Evolutionary conservation across 2,113 vertebrate genomes (phyloP).

Genomic region (Podocnemis expansa): DNA sequence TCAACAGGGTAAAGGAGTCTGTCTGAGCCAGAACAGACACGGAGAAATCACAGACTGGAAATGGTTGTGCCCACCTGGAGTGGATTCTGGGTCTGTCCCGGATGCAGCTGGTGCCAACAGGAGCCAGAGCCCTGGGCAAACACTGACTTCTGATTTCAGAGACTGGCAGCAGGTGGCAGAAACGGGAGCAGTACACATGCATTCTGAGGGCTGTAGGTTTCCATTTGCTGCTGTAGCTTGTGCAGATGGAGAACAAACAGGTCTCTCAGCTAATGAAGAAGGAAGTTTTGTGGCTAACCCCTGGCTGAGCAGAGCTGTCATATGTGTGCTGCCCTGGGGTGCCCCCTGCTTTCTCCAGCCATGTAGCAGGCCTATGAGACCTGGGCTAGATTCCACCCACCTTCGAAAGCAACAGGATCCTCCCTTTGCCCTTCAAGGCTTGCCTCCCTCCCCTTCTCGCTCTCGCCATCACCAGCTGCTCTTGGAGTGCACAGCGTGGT

Average conservation of each 20-base stretch:
- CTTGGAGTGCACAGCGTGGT: not conserved
- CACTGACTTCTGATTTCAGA: not conserved
- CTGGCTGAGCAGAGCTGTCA: not conserved
- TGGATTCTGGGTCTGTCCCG: not conserved
- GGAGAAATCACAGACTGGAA: rapidly evolving
- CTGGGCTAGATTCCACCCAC: not conserved
- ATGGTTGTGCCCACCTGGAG: rapidly evolving
- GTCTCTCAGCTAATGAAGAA: not conserved
- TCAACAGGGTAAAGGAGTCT: not conserved
- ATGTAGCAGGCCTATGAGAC: not conserved
- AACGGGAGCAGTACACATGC: not conserved
- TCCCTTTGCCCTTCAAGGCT: not conserved
- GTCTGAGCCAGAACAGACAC: rapidly evolving
- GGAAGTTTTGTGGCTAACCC: rapidly evolving
- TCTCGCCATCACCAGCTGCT: not conserved
- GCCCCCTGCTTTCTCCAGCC: not conserved
- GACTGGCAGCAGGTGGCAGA: not conserved
- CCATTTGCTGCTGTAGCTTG: not conserved
- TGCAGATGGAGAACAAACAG: not conserved
- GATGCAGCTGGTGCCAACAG: not conserved
- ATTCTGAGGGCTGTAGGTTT: not conserved
- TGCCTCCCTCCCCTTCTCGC: not conserved
- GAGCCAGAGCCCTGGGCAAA: not conserved
- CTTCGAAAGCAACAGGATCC: not conserved
- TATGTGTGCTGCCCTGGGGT: rapidly evolving